Conservation (phyloP, 2,113 vertebrate genomes). For the Paratilapia polleni region DNA sequence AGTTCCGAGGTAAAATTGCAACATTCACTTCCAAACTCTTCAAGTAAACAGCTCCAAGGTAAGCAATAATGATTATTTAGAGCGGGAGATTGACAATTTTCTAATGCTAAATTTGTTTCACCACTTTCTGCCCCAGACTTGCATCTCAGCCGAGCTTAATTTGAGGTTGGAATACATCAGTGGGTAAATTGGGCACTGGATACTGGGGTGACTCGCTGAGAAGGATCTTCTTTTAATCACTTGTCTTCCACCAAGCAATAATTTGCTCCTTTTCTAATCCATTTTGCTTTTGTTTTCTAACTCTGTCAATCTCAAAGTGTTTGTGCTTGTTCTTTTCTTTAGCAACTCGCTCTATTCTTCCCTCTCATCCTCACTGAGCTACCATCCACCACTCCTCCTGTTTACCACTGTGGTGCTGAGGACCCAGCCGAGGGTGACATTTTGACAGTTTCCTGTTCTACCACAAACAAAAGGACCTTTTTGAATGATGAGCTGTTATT, state of each 20-base stretch:
- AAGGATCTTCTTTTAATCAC: slow-evolving; percentile 17
- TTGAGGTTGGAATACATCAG: neutral
- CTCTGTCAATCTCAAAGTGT: neutral
- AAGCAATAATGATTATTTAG: slow-evolving; percentile 26
- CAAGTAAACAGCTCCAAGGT: slow-evolving; percentile 13
- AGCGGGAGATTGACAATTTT: slow-evolving; percentile 25
- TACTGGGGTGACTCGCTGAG: slow-evolving; percentile 1
- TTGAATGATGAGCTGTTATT: slow-evolving; percentile 93
- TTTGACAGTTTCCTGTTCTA: slow-evolving; percentile 92
- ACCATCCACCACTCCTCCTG: slow-evolving; percentile 78
- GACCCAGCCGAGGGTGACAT: slow-evolving; percentile 90
- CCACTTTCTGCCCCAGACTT: slow-evolving; percentile 18
- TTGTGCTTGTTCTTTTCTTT: slow-evolving; percentile 1
- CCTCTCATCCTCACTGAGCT: neutral
- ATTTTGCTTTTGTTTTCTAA: slow-evolving; percentile 13
- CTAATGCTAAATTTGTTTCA: slow-evolving; percentile 7
- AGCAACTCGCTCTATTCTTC: neutral
- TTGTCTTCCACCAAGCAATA: neutral
- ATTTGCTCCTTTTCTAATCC: neutral
- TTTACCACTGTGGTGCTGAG: slow-evolving; percentile 81
- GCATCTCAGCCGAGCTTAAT: slow-evolving; percentile 23
- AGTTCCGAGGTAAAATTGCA: slow-evolving; percentile 31
- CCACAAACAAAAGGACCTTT: slow-evolving; percentile 90
- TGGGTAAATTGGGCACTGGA: slow-evolving; percentile 13
- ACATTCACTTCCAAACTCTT: slow-evolving; percentile 21